phyloP scores from a whole-genome alignment of 2,797 vertebrate genomes.

The Rhynchonycteris naso region DNA sequence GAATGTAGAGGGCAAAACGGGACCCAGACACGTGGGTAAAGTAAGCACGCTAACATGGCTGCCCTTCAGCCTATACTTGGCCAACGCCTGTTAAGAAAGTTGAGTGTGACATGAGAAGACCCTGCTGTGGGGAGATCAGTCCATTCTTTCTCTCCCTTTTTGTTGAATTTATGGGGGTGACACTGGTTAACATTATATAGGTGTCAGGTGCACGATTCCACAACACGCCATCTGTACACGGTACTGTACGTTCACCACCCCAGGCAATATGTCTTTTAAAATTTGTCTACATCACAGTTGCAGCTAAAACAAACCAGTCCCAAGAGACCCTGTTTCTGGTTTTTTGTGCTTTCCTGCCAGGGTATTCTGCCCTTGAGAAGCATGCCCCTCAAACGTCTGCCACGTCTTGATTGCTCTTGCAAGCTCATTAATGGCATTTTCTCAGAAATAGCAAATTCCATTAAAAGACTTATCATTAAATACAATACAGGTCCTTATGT shows the following conservation, averaged over 20 bases:
- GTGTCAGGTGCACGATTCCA: no score
- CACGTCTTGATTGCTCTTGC: not conserved
- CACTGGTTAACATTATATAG: no score
- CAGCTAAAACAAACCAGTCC: not conserved
- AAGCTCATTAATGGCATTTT: slow-evolving; percentile 65
- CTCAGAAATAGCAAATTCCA: slow-evolving; percentile 78
- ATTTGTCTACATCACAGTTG: not conserved
- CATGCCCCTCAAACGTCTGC: not conserved
- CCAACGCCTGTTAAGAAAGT: not conserved
- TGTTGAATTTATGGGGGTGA: no score
- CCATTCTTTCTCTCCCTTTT: no score
- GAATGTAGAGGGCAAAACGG: not conserved
- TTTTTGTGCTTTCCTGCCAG: not conserved
- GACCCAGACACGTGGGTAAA: not conserved
- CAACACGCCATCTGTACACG: no score
- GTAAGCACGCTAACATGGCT: not conserved
- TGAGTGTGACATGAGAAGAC: not conserved
- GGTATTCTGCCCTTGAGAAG: slow-evolving; percentile 52
- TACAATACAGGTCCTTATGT: slow-evolving; percentile 76
- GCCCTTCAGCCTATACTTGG: not conserved
- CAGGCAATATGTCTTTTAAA: not conserved
- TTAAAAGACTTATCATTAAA: slow-evolving; percentile 76
- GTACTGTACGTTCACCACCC: no score
- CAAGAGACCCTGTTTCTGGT: not conserved
- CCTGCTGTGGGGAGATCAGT: not conserved